Conservation (phyloP, 2,113 vertebrate genomes). For the Leptobrachium ailaonicum region DNA sequence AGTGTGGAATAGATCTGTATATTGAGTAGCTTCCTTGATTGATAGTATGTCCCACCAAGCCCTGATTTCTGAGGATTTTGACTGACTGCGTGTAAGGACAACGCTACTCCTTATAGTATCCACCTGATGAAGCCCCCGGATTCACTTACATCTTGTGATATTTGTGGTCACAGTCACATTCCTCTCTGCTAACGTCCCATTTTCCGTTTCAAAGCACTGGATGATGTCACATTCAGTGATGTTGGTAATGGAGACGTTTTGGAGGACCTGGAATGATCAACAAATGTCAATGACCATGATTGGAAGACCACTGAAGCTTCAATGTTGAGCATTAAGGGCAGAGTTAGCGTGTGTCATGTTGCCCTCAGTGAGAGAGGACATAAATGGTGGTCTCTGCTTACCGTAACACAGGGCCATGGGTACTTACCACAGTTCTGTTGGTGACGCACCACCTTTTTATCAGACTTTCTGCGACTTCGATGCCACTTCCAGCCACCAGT, state of each 20-base stretch:
- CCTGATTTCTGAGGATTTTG: too few relatives aligned
- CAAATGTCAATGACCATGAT: neutral
- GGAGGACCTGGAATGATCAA: slow-evolving; percentile 16
- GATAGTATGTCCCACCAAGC: too few relatives aligned
- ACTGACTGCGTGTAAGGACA: too few relatives aligned
- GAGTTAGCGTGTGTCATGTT: too few relatives aligned
- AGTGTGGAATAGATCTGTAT: too few relatives aligned
- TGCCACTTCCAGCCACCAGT: slow-evolving; percentile 82
- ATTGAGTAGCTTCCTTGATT: too few relatives aligned
- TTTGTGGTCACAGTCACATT: slow-evolving; percentile 15
- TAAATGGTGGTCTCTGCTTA: too few relatives aligned
- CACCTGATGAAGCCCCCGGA: neutral
- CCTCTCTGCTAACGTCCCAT: slow-evolving; percentile 15
- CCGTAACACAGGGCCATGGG: neutral
- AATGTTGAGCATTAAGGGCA: too few relatives aligned
- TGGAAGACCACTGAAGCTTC: too few relatives aligned
- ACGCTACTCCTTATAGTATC: neutral
- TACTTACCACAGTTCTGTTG: slow-evolving; percentile 64
- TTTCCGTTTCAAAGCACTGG: slow-evolving; percentile 21
- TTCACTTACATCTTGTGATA: slow-evolving; percentile 40
- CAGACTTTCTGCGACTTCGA: slow-evolving; percentile 74
- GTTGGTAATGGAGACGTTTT: slow-evolving; percentile 30
- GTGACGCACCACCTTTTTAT: slow-evolving; percentile 85
- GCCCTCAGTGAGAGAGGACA: neutral
- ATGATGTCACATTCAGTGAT: slow-evolving; percentile 28